Percentiles rank a stretch among this genome's conserved stretches.
Evolutionary conservation across 2,113 vertebrate genomes (phyloP).

Genomic region (Phainopepla nitens): DNA sequence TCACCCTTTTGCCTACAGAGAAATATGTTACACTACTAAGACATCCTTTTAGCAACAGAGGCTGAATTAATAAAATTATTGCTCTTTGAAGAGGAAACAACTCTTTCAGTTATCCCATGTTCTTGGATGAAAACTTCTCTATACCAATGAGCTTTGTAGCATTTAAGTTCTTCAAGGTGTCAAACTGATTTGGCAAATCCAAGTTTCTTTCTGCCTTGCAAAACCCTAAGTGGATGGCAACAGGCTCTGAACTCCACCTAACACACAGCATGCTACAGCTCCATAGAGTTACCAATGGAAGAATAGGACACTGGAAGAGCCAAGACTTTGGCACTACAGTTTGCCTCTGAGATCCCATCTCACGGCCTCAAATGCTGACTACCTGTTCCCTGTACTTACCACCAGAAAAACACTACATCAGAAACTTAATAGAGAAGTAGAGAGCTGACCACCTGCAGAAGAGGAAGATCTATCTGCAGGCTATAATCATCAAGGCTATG

Average conservation of each 20-base stretch:
- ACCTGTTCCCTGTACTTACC: not conserved
- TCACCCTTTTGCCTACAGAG: not conserved
- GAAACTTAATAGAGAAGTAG: not conserved
- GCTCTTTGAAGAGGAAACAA: not conserved
- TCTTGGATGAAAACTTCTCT: not conserved
- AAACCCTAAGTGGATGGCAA: not conserved
- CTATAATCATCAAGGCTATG: not conserved
- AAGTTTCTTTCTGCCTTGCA: not conserved
- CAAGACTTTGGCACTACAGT: not conserved
- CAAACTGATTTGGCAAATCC: not conserved
- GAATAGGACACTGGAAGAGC: not conserved
- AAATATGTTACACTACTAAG: not conserved
- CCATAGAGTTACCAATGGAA: not conserved
- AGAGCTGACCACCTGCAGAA: not conserved
- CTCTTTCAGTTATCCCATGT: not conserved
- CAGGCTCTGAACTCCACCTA: rapidly evolving
- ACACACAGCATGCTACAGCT: not conserved
- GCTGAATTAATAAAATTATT: not conserved
- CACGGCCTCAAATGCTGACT: not conserved
- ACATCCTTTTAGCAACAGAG: not conserved
- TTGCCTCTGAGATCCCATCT: not conserved
- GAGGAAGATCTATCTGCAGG: not conserved
- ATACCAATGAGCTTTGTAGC: not conserved
- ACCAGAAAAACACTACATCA: not conserved
- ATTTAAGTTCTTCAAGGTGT: not conserved